A percentile compares a stretch with the other conserved stretches of the same genome.
phyloP scores from a whole-genome alignment of 2,113 vertebrate genomes.

The Pedionomus torquatus region DNA sequence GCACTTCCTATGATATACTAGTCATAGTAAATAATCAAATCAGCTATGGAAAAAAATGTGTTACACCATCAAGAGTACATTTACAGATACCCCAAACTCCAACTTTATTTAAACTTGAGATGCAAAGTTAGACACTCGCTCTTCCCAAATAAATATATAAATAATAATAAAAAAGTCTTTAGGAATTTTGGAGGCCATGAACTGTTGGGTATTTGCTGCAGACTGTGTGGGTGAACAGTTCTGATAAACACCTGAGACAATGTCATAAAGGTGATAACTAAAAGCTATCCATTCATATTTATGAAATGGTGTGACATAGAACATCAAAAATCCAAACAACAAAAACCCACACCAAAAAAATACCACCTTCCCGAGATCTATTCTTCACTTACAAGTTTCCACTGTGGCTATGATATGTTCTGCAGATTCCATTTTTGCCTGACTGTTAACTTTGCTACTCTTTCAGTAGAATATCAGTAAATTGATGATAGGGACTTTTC shows the following conservation, averaged over 20 bases:
- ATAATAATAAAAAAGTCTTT: not conserved
- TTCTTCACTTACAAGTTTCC: not conserved
- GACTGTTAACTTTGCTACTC: not conserved
- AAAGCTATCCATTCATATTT: not conserved
- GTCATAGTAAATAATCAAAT: not conserved
- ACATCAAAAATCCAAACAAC: not conserved
- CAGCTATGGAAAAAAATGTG: not conserved
- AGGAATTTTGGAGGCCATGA: not conserved
- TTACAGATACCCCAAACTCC: not conserved
- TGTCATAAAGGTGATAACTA: not conserved
- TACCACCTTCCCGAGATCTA: not conserved
- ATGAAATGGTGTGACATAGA: not conserved
- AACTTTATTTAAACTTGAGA: not conserved
- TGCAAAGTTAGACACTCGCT: not conserved
- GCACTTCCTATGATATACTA: not conserved
- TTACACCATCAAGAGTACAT: not conserved
- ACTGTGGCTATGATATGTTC: not conserved
- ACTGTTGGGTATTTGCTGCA: not conserved
- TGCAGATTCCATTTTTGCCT: not conserved
- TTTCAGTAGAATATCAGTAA: not conserved
- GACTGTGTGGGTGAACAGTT: rapidly evolving
- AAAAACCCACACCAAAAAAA: not conserved
- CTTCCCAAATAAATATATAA: not conserved
- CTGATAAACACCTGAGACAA: not conserved
- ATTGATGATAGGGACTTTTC: not conserved